Conservation (phyloP, 92 coral and sea anemone species). For the Epizoanthus stellaris region DNA sequence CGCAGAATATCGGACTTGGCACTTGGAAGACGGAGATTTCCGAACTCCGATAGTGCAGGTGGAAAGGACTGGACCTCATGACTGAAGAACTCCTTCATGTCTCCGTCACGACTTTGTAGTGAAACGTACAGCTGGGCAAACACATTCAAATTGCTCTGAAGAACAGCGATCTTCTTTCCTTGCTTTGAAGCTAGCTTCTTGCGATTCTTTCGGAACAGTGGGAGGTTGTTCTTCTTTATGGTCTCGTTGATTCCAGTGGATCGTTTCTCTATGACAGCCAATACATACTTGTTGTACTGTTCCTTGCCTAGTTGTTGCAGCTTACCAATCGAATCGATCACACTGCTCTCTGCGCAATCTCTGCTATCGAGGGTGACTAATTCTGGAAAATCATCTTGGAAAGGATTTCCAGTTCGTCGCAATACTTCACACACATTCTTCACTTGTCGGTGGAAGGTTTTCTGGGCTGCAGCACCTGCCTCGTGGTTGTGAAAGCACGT, state of each 20-base stretch:
- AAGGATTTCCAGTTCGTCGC: conserved; percentile 64
- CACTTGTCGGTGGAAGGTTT: conserved; percentile 50
- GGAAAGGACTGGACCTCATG: conserved; percentile 69
- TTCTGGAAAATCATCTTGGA: conserved; percentile 64
- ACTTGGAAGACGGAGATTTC: conserved; percentile 54
- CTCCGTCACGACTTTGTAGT: conserved; percentile 43
- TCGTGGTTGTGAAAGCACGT: conserved; percentile 54
- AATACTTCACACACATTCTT: conserved; percentile 42
- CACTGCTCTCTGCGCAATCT: conserved; percentile 60
- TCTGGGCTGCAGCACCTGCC: conserved; percentile 49
- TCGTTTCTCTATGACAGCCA: conserved; percentile 49
- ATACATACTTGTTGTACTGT: conserved; percentile 48
- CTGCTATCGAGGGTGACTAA: conserved; percentile 64
- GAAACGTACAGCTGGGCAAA: conserved; percentile 66
- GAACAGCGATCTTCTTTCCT: conserved; percentile 51
- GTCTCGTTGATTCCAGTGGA: conserved; percentile 54
- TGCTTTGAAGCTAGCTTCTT: conserved; percentile 47
- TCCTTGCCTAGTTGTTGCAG: conserved; percentile 39
- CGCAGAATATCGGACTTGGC: conserved; percentile 51
- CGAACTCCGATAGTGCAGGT: conserved; percentile 61
- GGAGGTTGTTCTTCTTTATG: conserved; percentile 59
- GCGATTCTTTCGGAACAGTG: conserved; percentile 51
- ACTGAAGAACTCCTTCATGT: conserved; percentile 56
- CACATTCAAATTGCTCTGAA: conserved; percentile 61
- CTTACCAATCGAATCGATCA: conserved; percentile 30